A percentile compares a stretch with the other conserved stretches of the same genome.
These are phyloP conservation scores for Punctoribates punctum DNA, from an alignment of 2,888 invertebrate species.

Conservation along the genomic window DNA sequence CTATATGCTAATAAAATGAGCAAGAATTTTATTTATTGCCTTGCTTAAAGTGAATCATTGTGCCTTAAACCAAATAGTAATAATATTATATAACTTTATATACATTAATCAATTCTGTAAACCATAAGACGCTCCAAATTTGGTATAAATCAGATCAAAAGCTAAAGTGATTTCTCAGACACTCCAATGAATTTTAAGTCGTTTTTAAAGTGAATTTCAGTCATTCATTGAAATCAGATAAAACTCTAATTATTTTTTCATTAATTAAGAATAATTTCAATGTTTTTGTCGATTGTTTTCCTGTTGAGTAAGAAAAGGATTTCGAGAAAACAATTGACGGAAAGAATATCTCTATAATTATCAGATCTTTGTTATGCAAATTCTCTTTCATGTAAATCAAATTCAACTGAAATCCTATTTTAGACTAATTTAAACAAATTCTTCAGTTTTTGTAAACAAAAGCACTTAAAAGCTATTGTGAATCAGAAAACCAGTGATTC, in stretches of 20 bases:
- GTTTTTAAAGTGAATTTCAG: neutral
- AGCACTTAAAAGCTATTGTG: neutral
- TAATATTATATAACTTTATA: neutral
- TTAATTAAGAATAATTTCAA: neutral
- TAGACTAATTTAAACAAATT: neutral
- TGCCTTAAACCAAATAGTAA: neutral
- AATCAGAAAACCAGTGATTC: constrained; percentile 9
- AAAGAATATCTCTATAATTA: no score
- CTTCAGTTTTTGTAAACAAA: neutral
- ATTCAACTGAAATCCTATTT: neutral
- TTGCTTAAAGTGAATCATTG: neutral
- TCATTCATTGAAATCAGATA: neutral
- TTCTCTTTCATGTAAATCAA: no score
- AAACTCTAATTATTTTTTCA: no score
- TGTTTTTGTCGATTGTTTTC: neutral
- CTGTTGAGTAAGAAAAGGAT: no score
- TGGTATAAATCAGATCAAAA: no score
- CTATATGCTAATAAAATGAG: neutral
- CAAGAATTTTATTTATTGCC: neutral
- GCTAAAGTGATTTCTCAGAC: no score
- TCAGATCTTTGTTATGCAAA: no score
- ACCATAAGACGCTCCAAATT: no score
- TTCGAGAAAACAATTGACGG: no score
- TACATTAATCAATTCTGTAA: neutral
- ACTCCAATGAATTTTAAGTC: neutral